These are phyloP conservation scores for Lysandra bellargus DNA, from an alignment of 2,888 invertebrate genomes.

Conservation along the genomic window DNA sequence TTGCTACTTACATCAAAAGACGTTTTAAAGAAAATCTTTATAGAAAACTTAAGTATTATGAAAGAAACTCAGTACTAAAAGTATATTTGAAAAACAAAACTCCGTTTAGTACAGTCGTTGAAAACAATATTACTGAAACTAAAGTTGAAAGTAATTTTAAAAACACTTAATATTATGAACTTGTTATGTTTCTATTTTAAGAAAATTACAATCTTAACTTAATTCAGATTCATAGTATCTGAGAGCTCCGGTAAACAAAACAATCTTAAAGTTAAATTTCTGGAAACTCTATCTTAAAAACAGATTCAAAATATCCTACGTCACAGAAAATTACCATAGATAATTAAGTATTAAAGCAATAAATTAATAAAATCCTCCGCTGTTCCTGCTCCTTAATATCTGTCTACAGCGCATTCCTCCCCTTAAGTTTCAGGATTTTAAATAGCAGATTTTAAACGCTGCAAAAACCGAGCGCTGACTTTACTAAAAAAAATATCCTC, in stretches of 20 bases:
- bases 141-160: neutral
- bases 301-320: neutral
- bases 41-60: no score
- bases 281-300: neutral
- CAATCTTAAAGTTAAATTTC: neutral
- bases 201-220: neutral
- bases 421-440: constrained; percentile 56
- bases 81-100: no score
- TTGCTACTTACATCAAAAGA: no score
- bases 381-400: neutral
- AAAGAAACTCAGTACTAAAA: no score
- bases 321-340: neutral
- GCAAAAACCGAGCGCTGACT: constrained; percentile 55
- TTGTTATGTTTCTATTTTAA: neutral
- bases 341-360: neutral
- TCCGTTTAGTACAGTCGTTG: no score
- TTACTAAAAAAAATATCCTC: constrained; percentile 50
- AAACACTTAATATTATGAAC: no score
- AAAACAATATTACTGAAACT: neutral
- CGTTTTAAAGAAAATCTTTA: no score
- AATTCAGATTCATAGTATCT: neutral
- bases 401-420: constrained; percentile 37
- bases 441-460: constrained; percentile 60
- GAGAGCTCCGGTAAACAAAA: neutral
- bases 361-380: neutral